Evolutionary conservation across 2,888 invertebrate species (phyloP), one percentile per base, ranked within the genome.

Genomic region (Mantis religiosa): DNA sequence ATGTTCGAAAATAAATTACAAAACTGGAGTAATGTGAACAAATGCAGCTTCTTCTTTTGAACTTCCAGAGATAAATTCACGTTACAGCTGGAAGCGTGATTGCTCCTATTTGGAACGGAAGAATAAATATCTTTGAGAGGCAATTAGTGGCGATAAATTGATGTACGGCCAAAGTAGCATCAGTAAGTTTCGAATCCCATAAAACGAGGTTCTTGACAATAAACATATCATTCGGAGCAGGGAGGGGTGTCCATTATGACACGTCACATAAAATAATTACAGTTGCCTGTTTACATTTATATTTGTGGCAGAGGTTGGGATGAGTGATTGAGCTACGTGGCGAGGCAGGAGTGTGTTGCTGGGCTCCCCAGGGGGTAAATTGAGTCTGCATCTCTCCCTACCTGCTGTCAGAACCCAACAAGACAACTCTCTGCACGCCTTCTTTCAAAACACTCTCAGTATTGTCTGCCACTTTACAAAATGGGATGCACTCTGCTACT

Each of bases 251-350:
- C 84, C 83, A 88, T 88, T 88, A 83, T 88, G 88, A 88, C 88
- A 88, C 71, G 84, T 84, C 83, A 84, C 83, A 88, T 88, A 83
- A 88, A 88, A 88, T 88, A 88, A 88, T 88, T 84, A 88, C 83
- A 41, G 82, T 83, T 82, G 54, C 54, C 54, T 83, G 82, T 82
- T 82, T 87, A 30, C 20, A 25, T 71, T 30, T 28, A 30, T 81
- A 83, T 28, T 28, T 83, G 15, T 82, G 30, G 82, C 54, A 54
- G 71, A 28, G 86, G 82, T 87, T 30, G n/a, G 28, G 83, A 30
- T 54, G 88, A 88, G 84, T 83, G 88, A 88, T 88, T 88, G 88
- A 88, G 83, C 83, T 54, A 15, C 54, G 54, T 54, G 54, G 54
- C 54, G 54, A 71, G 54, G 54, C 8, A 71, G 54, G 54, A 71